Evolutionary conservation across 2,888 invertebrate genomes (phyloP).

Genomic region (Labia minor): DNA sequence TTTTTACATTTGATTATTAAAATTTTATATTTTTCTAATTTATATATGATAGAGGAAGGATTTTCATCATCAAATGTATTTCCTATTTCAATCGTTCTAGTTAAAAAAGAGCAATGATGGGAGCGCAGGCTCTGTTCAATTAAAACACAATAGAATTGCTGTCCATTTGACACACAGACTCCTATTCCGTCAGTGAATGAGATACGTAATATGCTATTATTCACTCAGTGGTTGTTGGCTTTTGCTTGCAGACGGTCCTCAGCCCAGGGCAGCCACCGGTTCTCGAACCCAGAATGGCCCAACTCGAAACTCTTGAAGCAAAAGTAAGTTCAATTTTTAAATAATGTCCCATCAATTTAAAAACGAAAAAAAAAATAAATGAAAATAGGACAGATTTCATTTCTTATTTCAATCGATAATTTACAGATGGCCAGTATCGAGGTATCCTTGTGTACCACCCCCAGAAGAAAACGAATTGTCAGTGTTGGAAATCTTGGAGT

Average conservation of each 20-base stretch:
- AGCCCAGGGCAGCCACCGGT: slow-evolving; percentile 27
- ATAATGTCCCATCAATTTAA: too few species aligned
- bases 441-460: slow-evolving; percentile 60
- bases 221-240: neutral
- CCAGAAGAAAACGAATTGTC: slow-evolving; percentile 43
- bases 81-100: neutral
- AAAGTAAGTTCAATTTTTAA: slow-evolving; percentile 46
- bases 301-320: slow-evolving; percentile 65
- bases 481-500: slow-evolving; percentile 35
- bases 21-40: too few species aligned
- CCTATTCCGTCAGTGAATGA: too few species aligned
- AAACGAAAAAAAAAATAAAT: too few species aligned
- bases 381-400: too few species aligned
- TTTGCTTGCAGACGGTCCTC: slow-evolving; percentile 30
- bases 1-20: too few species aligned
- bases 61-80: too few species aligned
- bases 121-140: neutral
- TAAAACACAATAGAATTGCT: slow-evolving; percentile 13
- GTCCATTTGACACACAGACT: neutral
- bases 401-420: neutral
- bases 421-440: slow-evolving; percentile 73
- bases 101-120: neutral
- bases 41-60: too few species aligned
- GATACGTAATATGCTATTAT: too few species aligned
- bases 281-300: slow-evolving; percentile 51